Evolutionary conservation across 2,888 invertebrate species (phyloP).

Genomic region (Oxystoma pomonae): DNA sequence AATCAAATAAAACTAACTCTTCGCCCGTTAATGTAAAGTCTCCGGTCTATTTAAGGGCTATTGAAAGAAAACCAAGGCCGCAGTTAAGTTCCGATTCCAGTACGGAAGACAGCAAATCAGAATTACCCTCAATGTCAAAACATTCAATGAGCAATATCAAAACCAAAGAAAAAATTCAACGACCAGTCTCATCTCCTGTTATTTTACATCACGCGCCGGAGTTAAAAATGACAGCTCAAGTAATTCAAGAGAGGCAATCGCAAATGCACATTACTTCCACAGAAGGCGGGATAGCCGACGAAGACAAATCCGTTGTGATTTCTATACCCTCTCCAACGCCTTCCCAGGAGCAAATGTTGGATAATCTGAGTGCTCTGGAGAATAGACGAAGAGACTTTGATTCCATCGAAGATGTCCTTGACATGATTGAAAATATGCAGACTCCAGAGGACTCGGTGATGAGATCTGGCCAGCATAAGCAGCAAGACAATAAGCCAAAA

Average conservation of each 20-base stretch:
- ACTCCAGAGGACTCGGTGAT: slow-evolving; percentile 21
- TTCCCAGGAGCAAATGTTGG: slow-evolving; percentile 60
- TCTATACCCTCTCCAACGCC: slow-evolving; percentile 64
- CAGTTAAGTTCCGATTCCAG: not conserved
- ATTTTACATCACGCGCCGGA: slow-evolving; percentile 44
- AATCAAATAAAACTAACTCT: slow-evolving; percentile 32
- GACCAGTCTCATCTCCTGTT: slow-evolving; percentile 37
- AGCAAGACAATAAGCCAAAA: not conserved
- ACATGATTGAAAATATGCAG: slow-evolving; percentile 63
- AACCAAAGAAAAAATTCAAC: slow-evolving; percentile 47
- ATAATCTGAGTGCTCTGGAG: slow-evolving; percentile 58
- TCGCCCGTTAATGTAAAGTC: slow-evolving; percentile 28
- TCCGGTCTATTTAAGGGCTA: slow-evolving; percentile 20
- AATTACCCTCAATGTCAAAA: slow-evolving; percentile 25
- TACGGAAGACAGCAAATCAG: not conserved
- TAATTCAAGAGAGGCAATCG: slow-evolving; percentile 42
- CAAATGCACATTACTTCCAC: slow-evolving; percentile 44
- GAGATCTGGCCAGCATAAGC: not conserved
- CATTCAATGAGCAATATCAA: slow-evolving; percentile 41
- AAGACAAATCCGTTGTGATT: slow-evolving; percentile 62
- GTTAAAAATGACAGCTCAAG: slow-evolving; percentile 47
- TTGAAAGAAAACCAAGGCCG: slow-evolving; percentile 1
- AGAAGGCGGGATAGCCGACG: slow-evolving; percentile 55
- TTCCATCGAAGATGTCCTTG: slow-evolving; percentile 64
- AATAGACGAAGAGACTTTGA: slow-evolving; percentile 56